Conservation (phyloP, 1,140 invertebrate genomes). For the Papilio polytes region DNA sequence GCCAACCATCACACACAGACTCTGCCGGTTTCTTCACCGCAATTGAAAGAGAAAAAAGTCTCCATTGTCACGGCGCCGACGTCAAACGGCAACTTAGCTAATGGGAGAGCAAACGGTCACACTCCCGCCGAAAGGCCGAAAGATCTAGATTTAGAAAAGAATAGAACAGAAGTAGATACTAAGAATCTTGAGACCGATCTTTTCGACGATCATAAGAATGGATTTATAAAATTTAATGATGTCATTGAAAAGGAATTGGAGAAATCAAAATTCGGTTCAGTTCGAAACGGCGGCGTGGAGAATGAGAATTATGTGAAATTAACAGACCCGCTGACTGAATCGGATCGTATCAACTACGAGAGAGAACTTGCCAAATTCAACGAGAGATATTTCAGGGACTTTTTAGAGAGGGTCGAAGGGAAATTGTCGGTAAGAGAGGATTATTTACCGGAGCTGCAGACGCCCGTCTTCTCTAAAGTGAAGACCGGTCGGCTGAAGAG, state of each 20-base stretch:
- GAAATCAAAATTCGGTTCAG: slow-evolving; percentile 76
- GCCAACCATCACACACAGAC: slow-evolving; percentile 73
- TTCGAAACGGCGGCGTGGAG: slow-evolving; percentile 72
- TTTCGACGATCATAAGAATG: slow-evolving; percentile 64
- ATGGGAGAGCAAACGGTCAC: slow-evolving; percentile 56
- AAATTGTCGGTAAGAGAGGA: slow-evolving; percentile 70
- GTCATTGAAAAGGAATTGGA: slow-evolving; percentile 70
- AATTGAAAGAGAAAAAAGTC: slow-evolving; percentile 64
- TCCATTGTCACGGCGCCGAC: slow-evolving; percentile 56
- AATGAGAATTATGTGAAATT: slow-evolving; percentile 72
- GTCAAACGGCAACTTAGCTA: slow-evolving; percentile 50
- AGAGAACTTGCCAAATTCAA: slow-evolving; percentile 77
- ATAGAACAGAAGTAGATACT: slow-evolving; percentile 47
- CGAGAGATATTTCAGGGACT: slow-evolving; percentile 75
- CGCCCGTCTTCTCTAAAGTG: slow-evolving; percentile 79
- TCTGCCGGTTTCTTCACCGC: slow-evolving; percentile 67
- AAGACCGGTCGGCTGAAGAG: slow-evolving; percentile 67
- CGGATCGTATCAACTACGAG: slow-evolving; percentile 73
- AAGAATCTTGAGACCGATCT: slow-evolving; percentile 60
- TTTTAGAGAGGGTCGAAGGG: slow-evolving; percentile 62
- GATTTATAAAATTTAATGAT: slow-evolving; percentile 63
- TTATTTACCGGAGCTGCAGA: slow-evolving; percentile 79
- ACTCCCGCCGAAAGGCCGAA: slow-evolving; percentile 66
- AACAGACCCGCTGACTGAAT: slow-evolving; percentile 66
- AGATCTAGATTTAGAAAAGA: slow-evolving; percentile 67